Conservation (phyloP, 1,140 invertebrate species). For the Mycetomoellerius zeteki region DNA sequence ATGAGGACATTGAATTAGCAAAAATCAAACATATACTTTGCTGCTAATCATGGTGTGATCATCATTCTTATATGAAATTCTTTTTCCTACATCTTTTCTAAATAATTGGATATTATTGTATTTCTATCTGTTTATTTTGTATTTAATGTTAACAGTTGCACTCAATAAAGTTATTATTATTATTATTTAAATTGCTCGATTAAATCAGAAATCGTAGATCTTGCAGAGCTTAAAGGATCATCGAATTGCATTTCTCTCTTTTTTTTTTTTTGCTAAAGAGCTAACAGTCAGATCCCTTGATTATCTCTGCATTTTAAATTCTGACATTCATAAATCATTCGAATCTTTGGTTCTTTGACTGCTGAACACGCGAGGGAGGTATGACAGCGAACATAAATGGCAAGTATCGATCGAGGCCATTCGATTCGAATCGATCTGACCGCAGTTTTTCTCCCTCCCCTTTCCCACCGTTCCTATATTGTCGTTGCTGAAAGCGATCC, state of each 20-base stretch:
- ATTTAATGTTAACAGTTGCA: too few relatives aligned
- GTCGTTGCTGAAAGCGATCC: conserved; percentile 54
- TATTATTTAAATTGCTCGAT: neutral
- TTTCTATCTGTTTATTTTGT: too few relatives aligned
- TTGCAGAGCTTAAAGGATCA: neutral
- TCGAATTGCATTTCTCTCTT: neutral
- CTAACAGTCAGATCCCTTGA: neutral
- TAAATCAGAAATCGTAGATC: neutral
- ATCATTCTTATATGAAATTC: neutral
- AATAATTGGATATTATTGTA: neutral
- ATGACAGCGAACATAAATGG: neutral
- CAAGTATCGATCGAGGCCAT: conserved; percentile 31
- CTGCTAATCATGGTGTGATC: neutral
- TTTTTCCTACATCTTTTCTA: neutral
- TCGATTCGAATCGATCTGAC: conserved; percentile 43
- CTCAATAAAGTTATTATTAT: too few relatives aligned
- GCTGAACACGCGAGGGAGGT: neutral
- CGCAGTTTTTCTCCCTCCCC: conserved; percentile 6
- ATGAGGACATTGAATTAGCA: conserved; percentile 50
- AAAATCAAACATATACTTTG: neutral
- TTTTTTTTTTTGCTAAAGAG: too few relatives aligned
- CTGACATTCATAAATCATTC: conserved; percentile 32
- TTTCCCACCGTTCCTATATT: neutral
- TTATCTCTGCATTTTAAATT: neutral
- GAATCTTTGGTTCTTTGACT: neutral